Evolutionary conservation across 2,113 vertebrate species (phyloP).

Genomic region (Siphamia tubifer): DNA sequence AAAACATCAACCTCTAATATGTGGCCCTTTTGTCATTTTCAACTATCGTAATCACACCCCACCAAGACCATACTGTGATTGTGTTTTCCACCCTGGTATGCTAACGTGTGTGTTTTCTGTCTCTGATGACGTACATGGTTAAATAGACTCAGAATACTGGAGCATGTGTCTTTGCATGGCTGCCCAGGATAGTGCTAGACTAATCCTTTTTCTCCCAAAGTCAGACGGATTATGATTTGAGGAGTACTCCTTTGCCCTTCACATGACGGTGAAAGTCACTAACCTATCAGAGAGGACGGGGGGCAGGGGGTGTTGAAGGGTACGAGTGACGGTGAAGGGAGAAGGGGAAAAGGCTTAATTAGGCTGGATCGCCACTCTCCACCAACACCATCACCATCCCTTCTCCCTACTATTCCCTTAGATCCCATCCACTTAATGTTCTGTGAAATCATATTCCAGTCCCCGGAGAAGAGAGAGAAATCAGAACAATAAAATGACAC

Average conservation of each 20-base stretch:
- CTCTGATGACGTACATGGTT: slow-evolving; percentile 3
- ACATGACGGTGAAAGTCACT: slow-evolving; percentile 62
- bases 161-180: slow-evolving; percentile 18
- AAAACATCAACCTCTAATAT: too few relatives aligned
- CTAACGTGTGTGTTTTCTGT: slow-evolving; percentile 22
- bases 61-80: not conserved
- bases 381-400: slow-evolving; percentile 12
- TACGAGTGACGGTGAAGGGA: slow-evolving; percentile 12
- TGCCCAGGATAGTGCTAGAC: slow-evolving; percentile 22
- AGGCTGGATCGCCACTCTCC: slow-evolving; percentile 61
- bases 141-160: slow-evolving; percentile 21
- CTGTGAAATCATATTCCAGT: slow-evolving; percentile 74
- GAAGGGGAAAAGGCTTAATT: slow-evolving; percentile 58
- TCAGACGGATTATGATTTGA: slow-evolving; percentile 61
- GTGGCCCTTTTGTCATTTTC: slow-evolving; percentile 4
- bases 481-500: slow-evolving; percentile 69
- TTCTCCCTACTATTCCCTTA: slow-evolving; percentile 52
- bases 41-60: not conserved
- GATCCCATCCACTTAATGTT: slow-evolving; percentile 75
- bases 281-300: slow-evolving; percentile 18
- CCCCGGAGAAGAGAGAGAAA: slow-evolving; percentile 55
- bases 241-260: slow-evolving; percentile 60
- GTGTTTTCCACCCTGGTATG: slow-evolving; percentile 8
- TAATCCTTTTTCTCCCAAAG: slow-evolving; percentile 60
- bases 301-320: not conserved